Evolutionary conservation across 1,140 invertebrate genomes (phyloP), one percentile per base, ranked within the genome.

Genomic region (Ips typographus): DNA sequence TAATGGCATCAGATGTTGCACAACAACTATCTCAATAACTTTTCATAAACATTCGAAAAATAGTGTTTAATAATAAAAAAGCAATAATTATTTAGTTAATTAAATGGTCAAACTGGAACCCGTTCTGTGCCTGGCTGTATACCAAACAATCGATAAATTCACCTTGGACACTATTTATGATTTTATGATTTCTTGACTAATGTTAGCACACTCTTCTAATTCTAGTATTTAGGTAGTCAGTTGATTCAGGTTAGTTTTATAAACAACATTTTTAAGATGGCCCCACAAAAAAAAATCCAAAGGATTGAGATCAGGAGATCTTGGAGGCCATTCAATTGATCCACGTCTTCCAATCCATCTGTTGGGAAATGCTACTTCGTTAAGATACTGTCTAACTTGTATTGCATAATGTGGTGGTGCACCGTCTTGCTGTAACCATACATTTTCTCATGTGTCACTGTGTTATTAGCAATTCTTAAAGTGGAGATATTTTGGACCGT

Each of bases 231-330:
- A 59, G 36, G 37, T 42, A 40, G 56, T 40, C 56, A 59, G n/a
- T n/a, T 59, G 39, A 59, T 59, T 41, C 56, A 40, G 2, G 2
- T 40, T 40, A 40, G 56, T 59, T 59, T 59, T 40, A 4, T 59
- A 40, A 4, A 40, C 2, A 37, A 59, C 2, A 59, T 1, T 2
- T 57, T 40, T 60, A 2, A 62, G 37, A 49, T 62, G 2, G 38
- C 37, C 42, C 60, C 42, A 49, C 6, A 62, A 5, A 38, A 62
- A 62, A 52, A 62, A 62, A 62, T 62, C 60, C 39, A 49, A 8
- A 43, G 41, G n/a, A 39, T 62, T 62, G 60, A 62, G 60, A 52
- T 62, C 60, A 6, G 60, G 60, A 62, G 60, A 62, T 2, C 47
- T 2, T 43, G 42, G n/a, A 39, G 42, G 37, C 60, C 42, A 47